Conservation (phyloP, 2,797 vertebrate species). For the Periparus ater region DNA sequence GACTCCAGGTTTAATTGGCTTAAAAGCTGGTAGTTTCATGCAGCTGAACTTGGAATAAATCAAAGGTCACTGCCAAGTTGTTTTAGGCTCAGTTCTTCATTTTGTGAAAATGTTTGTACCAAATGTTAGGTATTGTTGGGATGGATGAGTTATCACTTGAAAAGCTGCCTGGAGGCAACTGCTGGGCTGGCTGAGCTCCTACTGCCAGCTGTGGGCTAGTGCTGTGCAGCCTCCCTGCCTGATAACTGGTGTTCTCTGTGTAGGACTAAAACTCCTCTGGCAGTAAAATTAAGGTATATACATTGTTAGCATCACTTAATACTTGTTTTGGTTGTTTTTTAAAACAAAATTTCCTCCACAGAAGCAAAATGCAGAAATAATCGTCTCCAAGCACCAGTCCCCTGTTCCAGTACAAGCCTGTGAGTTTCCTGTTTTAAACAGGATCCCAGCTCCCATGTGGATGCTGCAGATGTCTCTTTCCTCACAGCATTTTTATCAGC, state of each 20-base stretch:
- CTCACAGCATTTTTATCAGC: no score
- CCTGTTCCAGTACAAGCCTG: neutral
- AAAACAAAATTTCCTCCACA: neutral
- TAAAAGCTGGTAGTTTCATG: neutral
- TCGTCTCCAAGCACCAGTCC: accelerated
- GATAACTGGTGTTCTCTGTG: accelerated
- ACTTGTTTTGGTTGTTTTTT: neutral
- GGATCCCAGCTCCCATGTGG: neutral
- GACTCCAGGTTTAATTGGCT: neutral
- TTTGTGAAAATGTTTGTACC: neutral
- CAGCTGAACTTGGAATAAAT: neutral
- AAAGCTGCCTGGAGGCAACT: accelerated
- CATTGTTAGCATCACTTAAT: accelerated
- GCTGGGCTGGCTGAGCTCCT: neutral
- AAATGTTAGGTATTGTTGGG: neutral
- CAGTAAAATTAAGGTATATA: neutral
- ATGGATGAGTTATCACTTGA: neutral
- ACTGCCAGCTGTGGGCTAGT: accelerated
- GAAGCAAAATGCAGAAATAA: neutral
- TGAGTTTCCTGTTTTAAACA: neutral
- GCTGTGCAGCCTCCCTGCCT: neutral
- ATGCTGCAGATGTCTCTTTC: neutral
- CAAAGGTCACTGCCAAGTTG: neutral
- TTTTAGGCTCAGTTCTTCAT: neutral
- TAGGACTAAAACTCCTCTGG: neutral